Percentiles rank a stretch among this genome's conserved stretches.
Conservation (phyloP, 2,888 invertebrate species). For the Spilosoma lubricipeda region DNA sequence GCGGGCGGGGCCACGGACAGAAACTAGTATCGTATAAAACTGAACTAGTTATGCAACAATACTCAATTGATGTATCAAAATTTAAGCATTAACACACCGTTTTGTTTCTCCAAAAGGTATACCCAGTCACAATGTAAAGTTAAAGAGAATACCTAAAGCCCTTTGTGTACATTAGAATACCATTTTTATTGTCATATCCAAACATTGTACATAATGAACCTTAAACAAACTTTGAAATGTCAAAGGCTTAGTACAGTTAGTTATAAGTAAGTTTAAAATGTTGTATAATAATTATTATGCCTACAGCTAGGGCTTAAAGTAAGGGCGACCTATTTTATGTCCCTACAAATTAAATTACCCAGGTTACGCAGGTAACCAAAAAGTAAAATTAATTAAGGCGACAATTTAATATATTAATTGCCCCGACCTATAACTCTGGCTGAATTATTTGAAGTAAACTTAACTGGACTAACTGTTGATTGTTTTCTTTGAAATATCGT, state of each 20-base stretch:
- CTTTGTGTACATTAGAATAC: not conserved
- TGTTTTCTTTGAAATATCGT: conserved; percentile 19
- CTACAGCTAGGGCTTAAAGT: not conserved
- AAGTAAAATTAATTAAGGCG: conserved; percentile 35
- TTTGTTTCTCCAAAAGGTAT: not conserved
- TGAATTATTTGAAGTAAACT: conserved; percentile 22
- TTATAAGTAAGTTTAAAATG: not conserved
- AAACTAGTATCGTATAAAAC: not conserved
- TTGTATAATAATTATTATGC: not conserved
- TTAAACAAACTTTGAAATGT: not conserved
- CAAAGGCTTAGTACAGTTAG: not conserved
- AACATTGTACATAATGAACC: not conserved
- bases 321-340: conserved; percentile 7
- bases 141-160: not conserved
- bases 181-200: not conserved
- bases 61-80: not conserved
- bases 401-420: conserved; percentile 31
- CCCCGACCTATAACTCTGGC: conserved; percentile 10
- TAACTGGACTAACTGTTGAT: conserved; percentile 11
- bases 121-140: not conserved
- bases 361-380: conserved; percentile 13
- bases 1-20: no score
- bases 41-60: not conserved
- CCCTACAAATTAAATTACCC: conserved; percentile 11
- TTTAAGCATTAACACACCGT: not conserved